These are phyloP conservation scores for Rhinogobio ventralis DNA, from an alignment of 2,797 vertebrate species.

Conservation along the genomic window DNA sequence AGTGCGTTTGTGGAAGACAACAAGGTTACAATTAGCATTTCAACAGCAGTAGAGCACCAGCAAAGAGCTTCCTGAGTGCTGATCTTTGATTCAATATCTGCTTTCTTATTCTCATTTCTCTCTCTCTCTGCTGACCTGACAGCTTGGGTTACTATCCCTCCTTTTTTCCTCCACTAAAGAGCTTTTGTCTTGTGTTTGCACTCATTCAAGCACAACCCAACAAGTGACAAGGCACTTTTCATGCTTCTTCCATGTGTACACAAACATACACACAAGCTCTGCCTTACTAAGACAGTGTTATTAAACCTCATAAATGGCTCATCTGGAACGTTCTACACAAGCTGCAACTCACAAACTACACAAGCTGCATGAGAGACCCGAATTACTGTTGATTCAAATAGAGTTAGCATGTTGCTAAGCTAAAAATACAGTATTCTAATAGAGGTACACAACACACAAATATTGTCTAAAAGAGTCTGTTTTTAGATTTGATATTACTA, in stretches of 20 bases:
- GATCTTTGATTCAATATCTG: constrained; percentile 48
- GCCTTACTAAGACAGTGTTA: background rate
- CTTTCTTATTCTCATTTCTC: background rate
- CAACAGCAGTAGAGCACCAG: background rate
- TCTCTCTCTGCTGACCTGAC: background rate
- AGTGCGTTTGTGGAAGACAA: background rate
- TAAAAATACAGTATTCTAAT: background rate
- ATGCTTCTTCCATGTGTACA: background rate
- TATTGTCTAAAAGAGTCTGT: background rate
- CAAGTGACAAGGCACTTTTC: constrained; percentile 40
- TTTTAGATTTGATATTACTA: background rate
- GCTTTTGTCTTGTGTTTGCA: constrained; percentile 45
- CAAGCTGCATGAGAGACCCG: background rate
- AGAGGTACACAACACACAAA: background rate
- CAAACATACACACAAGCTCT: background rate
- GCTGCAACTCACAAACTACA: background rate
- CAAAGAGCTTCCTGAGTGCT: constrained; percentile 3
- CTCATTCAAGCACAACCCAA: constrained; percentile 26
- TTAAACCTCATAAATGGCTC: background rate
- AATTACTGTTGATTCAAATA: background rate
- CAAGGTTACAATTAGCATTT: constrained; percentile 13
- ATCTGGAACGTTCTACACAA: background rate
- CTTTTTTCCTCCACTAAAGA: constrained; percentile 23
- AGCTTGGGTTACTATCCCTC: constrained; percentile 48
- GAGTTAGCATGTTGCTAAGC: background rate